These are phyloP conservation scores for Potamarius usumacintae DNA, from an alignment of 2,113 vertebrate genomes.

Conservation along the genomic window DNA sequence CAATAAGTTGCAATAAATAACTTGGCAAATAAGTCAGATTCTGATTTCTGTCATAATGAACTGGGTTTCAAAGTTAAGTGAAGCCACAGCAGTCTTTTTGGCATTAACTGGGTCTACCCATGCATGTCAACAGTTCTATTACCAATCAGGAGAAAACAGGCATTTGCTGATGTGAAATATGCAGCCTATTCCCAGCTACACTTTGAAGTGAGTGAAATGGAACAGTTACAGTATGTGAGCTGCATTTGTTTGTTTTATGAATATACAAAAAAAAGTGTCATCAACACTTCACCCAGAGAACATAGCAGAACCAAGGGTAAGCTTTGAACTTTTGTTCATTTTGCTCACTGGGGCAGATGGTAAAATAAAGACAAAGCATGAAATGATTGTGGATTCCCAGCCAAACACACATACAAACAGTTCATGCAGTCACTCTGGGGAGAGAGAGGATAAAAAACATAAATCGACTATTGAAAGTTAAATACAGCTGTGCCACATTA, in stretches of 20 bases:
- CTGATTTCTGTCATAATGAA: background rate
- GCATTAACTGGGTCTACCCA: constrained; percentile 26
- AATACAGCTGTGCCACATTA: background rate
- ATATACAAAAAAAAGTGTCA: background rate
- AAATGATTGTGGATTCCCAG: background rate
- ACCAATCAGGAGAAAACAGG: background rate
- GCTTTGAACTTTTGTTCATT: background rate
- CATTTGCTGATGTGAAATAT: constrained; percentile 7
- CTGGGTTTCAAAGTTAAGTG: constrained; percentile 40
- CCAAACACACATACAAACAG: background rate
- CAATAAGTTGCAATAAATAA: background rate
- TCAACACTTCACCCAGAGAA: background rate
- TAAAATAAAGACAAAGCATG: background rate
- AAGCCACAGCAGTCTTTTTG: constrained; percentile 7
- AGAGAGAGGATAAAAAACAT: background rate
- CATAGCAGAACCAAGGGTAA: background rate
- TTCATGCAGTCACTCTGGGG: background rate
- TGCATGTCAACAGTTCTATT: constrained; percentile 30
- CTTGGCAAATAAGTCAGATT: background rate
- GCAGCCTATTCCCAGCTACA: background rate
- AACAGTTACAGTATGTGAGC: background rate
- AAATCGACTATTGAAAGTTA: background rate
- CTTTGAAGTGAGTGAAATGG: background rate
- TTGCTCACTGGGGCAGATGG: background rate
- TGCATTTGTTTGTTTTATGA: constrained; percentile 7